Conservation (phyloP, 2,797 vertebrate genomes). For the Merluccius polli region DNA sequence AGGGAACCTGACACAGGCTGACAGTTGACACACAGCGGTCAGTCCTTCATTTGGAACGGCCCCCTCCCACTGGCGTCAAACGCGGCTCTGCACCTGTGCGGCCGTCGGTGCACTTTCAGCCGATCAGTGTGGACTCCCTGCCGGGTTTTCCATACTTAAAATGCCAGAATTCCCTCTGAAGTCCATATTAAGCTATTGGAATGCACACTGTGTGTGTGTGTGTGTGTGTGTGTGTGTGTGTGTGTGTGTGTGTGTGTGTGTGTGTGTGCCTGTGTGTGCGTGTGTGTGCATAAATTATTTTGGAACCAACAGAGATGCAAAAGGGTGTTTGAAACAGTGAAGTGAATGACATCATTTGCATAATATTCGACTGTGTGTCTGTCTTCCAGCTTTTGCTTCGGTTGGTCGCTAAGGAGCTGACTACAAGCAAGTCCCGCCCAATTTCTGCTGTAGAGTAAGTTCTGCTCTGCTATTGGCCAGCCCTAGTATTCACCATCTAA, state of each 20-base stretch:
- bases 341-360: not conserved
- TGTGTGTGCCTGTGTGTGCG: constrained; percentile 11
- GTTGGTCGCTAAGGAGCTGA: constrained; percentile 68
- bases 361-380: not conserved
- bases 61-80: not conserved
- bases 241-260: constrained; percentile 10
- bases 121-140: not conserved
- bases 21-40: not conserved
- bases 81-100: not conserved
- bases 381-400: constrained; percentile 63
- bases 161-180: not conserved
- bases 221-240: no score
- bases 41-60: not conserved
- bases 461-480: not conserved
- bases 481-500: not conserved
- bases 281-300: not conserved
- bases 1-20: not conserved
- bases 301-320: not conserved
- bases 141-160: not conserved
- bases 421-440: constrained; percentile 50
- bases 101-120: not conserved
- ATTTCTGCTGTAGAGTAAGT: constrained; percentile 67
- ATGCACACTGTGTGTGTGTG: no score
- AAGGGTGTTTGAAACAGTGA: not conserved
- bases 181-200: not conserved